phyloP scores from a whole-genome alignment of 2,888 invertebrate species.

The Eupeodes latifasciatus region DNA sequence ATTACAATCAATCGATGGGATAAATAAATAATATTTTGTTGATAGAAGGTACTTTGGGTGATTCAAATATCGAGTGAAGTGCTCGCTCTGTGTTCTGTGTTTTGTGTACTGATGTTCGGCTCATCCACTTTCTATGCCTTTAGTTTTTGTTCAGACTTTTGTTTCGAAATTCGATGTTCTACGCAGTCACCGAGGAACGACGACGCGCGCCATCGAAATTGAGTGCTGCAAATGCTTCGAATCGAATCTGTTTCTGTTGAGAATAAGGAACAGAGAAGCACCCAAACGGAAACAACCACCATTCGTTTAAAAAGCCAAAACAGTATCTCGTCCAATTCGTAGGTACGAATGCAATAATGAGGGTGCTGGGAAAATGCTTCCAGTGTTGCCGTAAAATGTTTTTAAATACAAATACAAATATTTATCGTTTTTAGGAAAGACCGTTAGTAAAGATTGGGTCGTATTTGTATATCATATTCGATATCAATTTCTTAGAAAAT shows the following conservation, averaged over 20 bases:
- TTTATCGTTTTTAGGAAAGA: too few relatives aligned
- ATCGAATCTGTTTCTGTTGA: conserved; percentile 27
- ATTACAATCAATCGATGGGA: conserved; percentile 63
- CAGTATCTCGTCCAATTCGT: neutral
- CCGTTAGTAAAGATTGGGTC: too few relatives aligned
- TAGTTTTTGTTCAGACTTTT: conserved; percentile 19
- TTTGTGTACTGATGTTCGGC: conserved; percentile 12
- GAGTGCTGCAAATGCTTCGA: conserved; percentile 51
- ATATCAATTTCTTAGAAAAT: too few relatives aligned
- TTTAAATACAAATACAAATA: neutral
- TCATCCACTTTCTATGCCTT: neutral
- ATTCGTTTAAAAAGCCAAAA: conserved; percentile 11
- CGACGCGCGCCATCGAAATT: neutral
- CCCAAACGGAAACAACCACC: conserved; percentile 50
- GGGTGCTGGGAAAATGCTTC: conserved; percentile 6
- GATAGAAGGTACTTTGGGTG: conserved; percentile 19
- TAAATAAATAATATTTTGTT: conserved; percentile 40
- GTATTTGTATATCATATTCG: too few relatives aligned
- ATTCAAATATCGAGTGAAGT: neutral
- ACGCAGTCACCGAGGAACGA: conserved; percentile 28
- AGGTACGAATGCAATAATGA: conserved; percentile 1
- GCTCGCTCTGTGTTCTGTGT: neutral
- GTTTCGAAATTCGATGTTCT: conserved; percentile 45
- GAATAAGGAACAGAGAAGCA: conserved; percentile 39
- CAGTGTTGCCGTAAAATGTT: conserved; percentile 2